Evolutionary conservation across 2,113 vertebrate species (phyloP), one percentile per base, ranked within the genome.

Genomic region (Entosphenus tridentatus): DNA sequence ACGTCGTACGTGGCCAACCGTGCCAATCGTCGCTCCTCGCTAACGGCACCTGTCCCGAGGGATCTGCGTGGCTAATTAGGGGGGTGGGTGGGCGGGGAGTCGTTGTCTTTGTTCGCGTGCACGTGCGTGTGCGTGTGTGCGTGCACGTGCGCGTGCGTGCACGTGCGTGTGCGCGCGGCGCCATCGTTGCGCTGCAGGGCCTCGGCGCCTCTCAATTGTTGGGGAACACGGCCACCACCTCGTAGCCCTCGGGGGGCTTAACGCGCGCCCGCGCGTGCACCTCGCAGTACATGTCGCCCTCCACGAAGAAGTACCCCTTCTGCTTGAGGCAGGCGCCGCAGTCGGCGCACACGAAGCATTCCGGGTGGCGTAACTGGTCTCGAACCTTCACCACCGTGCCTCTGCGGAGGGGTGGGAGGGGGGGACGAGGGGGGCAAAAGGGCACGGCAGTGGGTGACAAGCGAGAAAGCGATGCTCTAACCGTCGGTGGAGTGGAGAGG

Each of bases 141-240:
- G 21, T 39, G 39, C 18, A 21, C 39, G 39, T 39, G 39, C 39
- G 6, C 6, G 39, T 21, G 18, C 3, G 18, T 39, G 39, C 39
- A 39, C 39, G 39, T 39, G 39, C 39, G 39, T 7, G 39, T 7
- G 39, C 39, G 39, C 6, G 39, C 39, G 6, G 39, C 39, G 39
- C 39, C 39, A 39, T 39, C 39, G 39, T 39, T 39, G 39, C 39
- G 39, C 5, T 39, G 39, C 39, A 39, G 5, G 39, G 39, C 5
- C 39, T 39, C 39, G 39, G 39, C 39, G 39, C 39, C 10, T 9
- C 21, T 21, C 21, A 65, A 21, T 65, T 65, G 54, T 96, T 97
- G 11, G 92, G 92, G 76, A 96, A 97, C 72, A 96, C 92, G 1
- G 92, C 92, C n/a, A 97, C 92, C 12, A 97, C 89, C 13, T 97